Percentiles rank a stretch among this genome's conserved stretches.
phyloP scores from a whole-genome alignment of 2,113 vertebrate genomes.

The Myocastor coypus region DNA sequence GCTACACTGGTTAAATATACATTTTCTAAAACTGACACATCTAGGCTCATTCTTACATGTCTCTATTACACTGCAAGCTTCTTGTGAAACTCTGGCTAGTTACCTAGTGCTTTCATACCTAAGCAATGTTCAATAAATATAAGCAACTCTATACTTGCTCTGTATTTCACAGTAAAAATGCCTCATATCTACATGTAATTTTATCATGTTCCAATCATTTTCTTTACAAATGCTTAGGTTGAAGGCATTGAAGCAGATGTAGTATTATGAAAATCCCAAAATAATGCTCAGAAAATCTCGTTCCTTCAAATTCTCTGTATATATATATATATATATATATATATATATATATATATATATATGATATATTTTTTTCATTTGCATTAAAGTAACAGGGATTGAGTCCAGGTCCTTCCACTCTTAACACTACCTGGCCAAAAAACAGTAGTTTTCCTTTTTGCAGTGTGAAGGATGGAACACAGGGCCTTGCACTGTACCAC shows the following conservation, averaged over 20 bases:
- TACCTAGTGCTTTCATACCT: neutral
- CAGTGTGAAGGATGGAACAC: neutral
- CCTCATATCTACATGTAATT: neutral
- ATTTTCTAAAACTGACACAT: neutral
- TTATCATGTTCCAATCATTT: neutral
- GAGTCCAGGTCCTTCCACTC: neutral
- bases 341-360: neutral
- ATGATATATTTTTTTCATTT: neutral
- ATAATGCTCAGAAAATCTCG: neutral
- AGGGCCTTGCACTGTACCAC: neutral
- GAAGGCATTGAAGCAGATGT: neutral
- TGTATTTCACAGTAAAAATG: neutral
- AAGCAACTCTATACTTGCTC: neutral
- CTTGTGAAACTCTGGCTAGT: neutral
- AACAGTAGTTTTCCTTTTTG: neutral
- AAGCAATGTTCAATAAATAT: neutral
- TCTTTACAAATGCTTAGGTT: neutral
- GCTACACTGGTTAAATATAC: neutral
- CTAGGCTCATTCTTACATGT: neutral
- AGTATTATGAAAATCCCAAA: neutral
- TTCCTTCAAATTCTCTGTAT: neutral
- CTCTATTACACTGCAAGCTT: neutral
- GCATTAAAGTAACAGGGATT: neutral
- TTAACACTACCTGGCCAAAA: neutral
- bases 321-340: neutral